Evolutionary conservation across 1,140 invertebrate genomes (phyloP).

Genomic region (Zeugodacus cucurbitae): DNA sequence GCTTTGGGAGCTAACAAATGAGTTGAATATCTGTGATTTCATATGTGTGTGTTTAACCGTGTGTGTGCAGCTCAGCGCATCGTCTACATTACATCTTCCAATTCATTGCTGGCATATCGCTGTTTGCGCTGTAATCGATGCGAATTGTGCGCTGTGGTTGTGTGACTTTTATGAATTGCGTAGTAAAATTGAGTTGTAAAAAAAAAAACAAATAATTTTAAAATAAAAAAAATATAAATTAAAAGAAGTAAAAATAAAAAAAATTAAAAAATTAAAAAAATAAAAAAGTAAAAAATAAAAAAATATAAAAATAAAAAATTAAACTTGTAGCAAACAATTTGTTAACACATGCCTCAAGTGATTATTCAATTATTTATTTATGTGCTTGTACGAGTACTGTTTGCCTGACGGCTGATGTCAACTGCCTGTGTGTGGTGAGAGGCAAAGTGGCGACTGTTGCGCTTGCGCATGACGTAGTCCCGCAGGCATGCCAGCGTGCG

Average conservation of each 20-base stretch:
- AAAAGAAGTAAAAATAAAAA: no score
- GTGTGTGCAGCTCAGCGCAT: neutral
- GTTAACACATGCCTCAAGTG: no score
- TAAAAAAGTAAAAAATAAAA: no score
- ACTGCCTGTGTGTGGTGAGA: neutral
- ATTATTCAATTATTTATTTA: neutral
- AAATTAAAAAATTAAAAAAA: no score
- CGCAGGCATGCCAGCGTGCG: neutral
- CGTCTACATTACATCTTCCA: neutral
- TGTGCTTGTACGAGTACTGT: neutral
- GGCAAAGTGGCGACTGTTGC: constrained; percentile 8
- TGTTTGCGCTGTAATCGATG: neutral
- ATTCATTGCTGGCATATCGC: neutral
- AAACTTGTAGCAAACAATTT: no score
- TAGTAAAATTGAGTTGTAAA: neutral
- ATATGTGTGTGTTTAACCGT: neutral
- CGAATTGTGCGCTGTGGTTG: neutral
- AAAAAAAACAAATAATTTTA: neutral
- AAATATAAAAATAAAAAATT: no score
- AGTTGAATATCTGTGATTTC: neutral
- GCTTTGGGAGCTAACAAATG: neutral
- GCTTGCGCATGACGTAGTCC: neutral
- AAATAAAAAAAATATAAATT: no score
- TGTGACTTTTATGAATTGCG: neutral
- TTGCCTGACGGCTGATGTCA: constrained; percentile 2